Evolutionary conservation across 1,140 invertebrate genomes (phyloP), one percentile per base, ranked within the genome.

Genomic region (Bradynema listronoti): DNA sequence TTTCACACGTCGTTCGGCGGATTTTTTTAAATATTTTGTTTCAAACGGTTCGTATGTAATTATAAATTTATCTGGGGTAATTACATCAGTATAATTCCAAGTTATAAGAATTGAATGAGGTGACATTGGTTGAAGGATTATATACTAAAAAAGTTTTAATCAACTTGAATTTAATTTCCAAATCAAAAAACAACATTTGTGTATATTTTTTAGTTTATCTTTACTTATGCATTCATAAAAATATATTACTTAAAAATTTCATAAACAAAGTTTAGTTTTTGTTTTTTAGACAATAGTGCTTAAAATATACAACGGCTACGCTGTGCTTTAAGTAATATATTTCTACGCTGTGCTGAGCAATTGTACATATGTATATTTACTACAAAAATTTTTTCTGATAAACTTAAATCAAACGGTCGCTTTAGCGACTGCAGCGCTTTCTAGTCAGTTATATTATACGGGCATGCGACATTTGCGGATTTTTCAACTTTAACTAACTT

Each of bases 111-210:
- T 68, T 24, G 60, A 62, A 5, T 65, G 25, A 16, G 65, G 60
- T 4, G 60, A 62, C 11, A 62, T 39, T 4, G 60, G 65, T 67
- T 62, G 64, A n/a, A 62, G 22, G 1, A 61, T 61, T 3, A 46
- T 67, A 9, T 66, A 66, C 24, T 55, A 3, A 4, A 55, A 55
- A 24, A 3, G 41, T 9, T 47, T 7, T 9, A 24, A 47, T 42
- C 11, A 11, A 49, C 24, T 11, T 9, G 24, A 49, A 49, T 30
- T 11, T 49, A 49, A 11, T n/a, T n/a, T n/a, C 24, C 2, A 36
- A 36, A 60, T 27, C 11, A 2, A 11, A 2, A 36, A 36, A 60
- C 19, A n/a, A 2, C 58, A 61, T 14, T 27, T 49, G 4, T 49
- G 29, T n/a, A 1, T 7, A 56, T 27, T n/a, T 19, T 49, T 4